Conservation (phyloP, 2,797 vertebrate species). For the Gila robusta region DNA sequence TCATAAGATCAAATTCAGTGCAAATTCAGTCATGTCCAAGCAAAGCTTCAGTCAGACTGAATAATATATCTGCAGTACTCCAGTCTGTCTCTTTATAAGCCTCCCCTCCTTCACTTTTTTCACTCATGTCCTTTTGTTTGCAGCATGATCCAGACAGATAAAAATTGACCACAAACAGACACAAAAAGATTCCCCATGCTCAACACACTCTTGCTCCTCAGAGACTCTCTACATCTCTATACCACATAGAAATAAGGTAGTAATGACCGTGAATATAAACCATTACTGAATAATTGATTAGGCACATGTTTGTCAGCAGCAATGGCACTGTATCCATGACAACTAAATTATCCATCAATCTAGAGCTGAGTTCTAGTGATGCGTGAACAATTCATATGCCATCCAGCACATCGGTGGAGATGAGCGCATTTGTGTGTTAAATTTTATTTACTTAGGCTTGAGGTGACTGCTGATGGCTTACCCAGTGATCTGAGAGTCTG, state of each 20-base stretch:
- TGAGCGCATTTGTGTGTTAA: constrained; percentile 1
- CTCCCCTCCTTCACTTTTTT: constrained; percentile 51
- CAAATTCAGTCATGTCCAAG: constrained; percentile 83
- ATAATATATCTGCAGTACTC: constrained; percentile 81
- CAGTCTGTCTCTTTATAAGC: constrained; percentile 60
- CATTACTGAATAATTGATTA: constrained; percentile 45
- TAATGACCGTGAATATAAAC: constrained; percentile 35
- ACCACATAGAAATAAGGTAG: not conserved
- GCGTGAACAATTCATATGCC: constrained; percentile 36
- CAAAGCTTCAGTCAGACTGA: constrained; percentile 78
- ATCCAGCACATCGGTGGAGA: not conserved
- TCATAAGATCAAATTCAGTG: constrained; percentile 69
- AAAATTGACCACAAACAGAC: constrained; percentile 19
- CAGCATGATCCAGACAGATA: constrained; percentile 40
- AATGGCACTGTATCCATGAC: constrained; percentile 27
- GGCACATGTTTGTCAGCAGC: constrained; percentile 38
- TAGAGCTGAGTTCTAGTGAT: not conserved
- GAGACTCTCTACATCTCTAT: constrained; percentile 31
- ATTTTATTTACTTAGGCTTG: constrained; percentile 29
- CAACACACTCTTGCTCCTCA: constrained; percentile 1
- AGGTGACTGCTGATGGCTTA: constrained; percentile 64
- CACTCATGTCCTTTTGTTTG: constrained; percentile 35
- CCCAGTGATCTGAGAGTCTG: constrained; percentile 71
- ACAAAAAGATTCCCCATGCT: not conserved
- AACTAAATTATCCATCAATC: constrained; percentile 37